phyloP scores from a whole-genome alignment of 2,797 vertebrate genomes.

The Myotis pilosus region DNA sequence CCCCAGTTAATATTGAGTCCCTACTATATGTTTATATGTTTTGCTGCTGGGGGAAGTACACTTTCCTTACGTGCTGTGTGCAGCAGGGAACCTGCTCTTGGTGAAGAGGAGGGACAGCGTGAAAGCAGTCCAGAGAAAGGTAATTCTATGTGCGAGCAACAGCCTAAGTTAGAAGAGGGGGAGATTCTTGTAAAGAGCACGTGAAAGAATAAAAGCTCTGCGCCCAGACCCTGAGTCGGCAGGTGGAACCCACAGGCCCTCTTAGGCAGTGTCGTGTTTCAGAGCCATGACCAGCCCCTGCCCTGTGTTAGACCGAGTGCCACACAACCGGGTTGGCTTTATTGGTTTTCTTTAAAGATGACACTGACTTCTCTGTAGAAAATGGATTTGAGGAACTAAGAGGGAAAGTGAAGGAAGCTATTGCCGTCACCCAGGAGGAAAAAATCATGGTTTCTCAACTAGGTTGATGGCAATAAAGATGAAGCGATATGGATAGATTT shows the following conservation, averaged over 20 bases:
- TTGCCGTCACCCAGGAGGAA: neutral
- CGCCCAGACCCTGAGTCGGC: neutral
- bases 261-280: neutral
- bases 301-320: neutral
- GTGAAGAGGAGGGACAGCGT: neutral
- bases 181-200: neutral
- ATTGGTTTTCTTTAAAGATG: constrained; percentile 16
- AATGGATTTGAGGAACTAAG: neutral
- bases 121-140: neutral
- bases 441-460: neutral
- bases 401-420: neutral
- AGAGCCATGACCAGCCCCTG: neutral
- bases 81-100: neutral
- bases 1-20: neutral
- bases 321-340: no score
- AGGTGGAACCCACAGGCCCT: neutral
- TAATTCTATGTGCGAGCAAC: neutral
- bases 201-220: neutral
- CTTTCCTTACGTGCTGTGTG: rapidly evolving
- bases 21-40: neutral
- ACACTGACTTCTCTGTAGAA: neutral
- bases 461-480: neutral
- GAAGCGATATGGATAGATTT: neutral
- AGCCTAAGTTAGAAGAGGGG: neutral
- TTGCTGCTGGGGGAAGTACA: neutral